phyloP scores from a whole-genome alignment of 2,888 invertebrate species.

The Acrobasis suavella region DNA sequence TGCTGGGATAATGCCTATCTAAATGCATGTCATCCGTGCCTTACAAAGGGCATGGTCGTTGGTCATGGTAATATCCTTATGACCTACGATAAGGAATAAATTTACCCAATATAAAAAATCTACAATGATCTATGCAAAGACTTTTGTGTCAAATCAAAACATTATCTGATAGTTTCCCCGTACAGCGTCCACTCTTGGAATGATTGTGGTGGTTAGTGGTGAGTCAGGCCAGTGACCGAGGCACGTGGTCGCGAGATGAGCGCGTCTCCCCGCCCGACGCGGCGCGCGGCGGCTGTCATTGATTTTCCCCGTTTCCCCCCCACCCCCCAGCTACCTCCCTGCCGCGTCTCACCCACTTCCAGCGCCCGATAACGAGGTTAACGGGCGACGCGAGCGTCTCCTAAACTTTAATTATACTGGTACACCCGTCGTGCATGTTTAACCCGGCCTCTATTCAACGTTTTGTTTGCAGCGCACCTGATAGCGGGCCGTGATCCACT shows the following conservation, averaged over 20 bases:
- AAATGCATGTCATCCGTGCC: no score
- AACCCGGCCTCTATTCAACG: slow-evolving; percentile 77
- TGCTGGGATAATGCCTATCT: no score
- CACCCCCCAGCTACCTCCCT: slow-evolving; percentile 65
- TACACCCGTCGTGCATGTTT: slow-evolving; percentile 81
- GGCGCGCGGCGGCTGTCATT: slow-evolving; percentile 82
- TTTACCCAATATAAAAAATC: no score
- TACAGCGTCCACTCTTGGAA: slow-evolving; percentile 23
- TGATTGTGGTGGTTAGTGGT: slow-evolving; percentile 46
- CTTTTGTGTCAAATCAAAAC: neutral
- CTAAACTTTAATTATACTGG: slow-evolving; percentile 83
- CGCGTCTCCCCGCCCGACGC: slow-evolving; percentile 78
- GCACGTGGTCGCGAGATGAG: slow-evolving; percentile 80
- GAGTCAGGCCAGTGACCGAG: slow-evolving; percentile 77
- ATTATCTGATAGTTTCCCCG: slow-evolving; percentile 1
- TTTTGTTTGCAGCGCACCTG: slow-evolving; percentile 78
- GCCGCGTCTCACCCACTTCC: slow-evolving; percentile 82
- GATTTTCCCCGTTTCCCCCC: slow-evolving; percentile 77
- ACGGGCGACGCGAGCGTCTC: slow-evolving; percentile 83
- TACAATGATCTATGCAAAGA: neutral
- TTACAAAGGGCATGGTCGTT: no score
- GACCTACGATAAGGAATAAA: no score
- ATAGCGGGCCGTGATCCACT: slow-evolving; percentile 70
- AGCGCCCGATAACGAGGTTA: slow-evolving; percentile 83
- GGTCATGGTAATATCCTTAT: no score